Evolutionary conservation across 2,113 vertebrate genomes (phyloP), one percentile per base, ranked within the genome.

Genomic region (Rhipidura dahli): DNA sequence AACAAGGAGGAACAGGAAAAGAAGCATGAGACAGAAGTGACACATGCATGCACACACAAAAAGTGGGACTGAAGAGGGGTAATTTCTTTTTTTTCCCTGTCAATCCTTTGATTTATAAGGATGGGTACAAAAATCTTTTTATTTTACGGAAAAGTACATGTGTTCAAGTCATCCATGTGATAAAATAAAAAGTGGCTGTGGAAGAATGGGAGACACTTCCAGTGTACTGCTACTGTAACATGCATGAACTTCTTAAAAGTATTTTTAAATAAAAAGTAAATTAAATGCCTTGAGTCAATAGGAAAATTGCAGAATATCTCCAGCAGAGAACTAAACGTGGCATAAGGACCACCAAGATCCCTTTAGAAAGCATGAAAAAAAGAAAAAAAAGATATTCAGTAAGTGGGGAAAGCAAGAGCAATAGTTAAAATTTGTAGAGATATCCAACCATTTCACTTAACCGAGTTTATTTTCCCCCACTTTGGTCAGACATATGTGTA

Each of bases 21-120:
- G 11, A 57, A 51, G 9, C 33, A 53, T 23, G 7, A n/a, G 26
- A 30, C 15, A 31, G 4, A 44, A 61, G 8, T 39, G 9, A 14
- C 10, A 21, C 7, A 21, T 3, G 4, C 17, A 47, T 27, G 11
- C 15, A 65, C 24, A 35, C 2, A 69, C 0, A 2, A 13, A 54
- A 40, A 59, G 1, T 2, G 6, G 0, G 2, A 3, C 26, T 28
- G 4, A 13, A 1, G 4, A 4, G 2, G 2, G 7, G 4, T 30
- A 10, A 6, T 22, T 33, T 10, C 39, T 8, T 54, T 26, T 39
- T 31, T 59, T 4, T 1, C 7, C 9, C 2, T 24, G 2, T 60
- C 2, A 3, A 24, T n/a, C 10, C 1, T 83, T 80, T 69, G 10
- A 7, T 63, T 88, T 66, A 17, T 44, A 53, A 65, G 9, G 4